Conservation (phyloP, 1,140 invertebrate species). For the Varroa destructor region DNA sequence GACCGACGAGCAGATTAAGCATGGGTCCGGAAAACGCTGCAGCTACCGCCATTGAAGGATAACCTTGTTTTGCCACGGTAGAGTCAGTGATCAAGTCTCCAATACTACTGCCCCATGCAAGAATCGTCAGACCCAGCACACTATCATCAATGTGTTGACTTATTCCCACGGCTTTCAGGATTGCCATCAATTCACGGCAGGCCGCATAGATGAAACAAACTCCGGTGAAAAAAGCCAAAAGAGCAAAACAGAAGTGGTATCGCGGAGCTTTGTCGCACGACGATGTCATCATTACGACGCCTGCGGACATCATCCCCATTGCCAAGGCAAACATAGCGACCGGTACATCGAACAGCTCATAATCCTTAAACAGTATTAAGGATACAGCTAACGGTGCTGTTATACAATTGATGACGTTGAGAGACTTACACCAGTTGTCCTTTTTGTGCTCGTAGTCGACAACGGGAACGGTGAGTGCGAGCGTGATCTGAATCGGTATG, state of each 20-base stretch:
- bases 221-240: background rate
- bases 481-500: slow-evolving; percentile 3
- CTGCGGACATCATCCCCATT: background rate
- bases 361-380: slow-evolving; percentile 3
- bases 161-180: background rate
- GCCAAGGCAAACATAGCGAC: background rate
- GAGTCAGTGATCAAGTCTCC: slow-evolving; percentile 45
- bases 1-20: slow-evolving; percentile 37
- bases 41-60: slow-evolving; percentile 45
- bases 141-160: slow-evolving; percentile 20
- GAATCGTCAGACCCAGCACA: slow-evolving; percentile 44
- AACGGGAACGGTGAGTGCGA: slow-evolving; percentile 17
- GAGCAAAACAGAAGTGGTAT: slow-evolving; percentile 21
- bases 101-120: slow-evolving; percentile 47
- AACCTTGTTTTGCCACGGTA: slow-evolving; percentile 43
- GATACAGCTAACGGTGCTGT: slow-evolving; percentile 10
- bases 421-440: slow-evolving; percentile 16
- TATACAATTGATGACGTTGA: slow-evolving; percentile 21
- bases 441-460: slow-evolving; percentile 26
- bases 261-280: background rate
- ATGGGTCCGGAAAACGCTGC: slow-evolving; percentile 47
- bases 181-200: slow-evolving; percentile 8
- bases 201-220: slow-evolving; percentile 26
- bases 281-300: background rate
- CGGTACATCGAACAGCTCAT: background rate